A percentile compares a stretch with the other conserved stretches of the same genome.
Evolutionary conservation across 2,113 vertebrate genomes (phyloP).

Genomic region (Neofelis nebulosa): DNA sequence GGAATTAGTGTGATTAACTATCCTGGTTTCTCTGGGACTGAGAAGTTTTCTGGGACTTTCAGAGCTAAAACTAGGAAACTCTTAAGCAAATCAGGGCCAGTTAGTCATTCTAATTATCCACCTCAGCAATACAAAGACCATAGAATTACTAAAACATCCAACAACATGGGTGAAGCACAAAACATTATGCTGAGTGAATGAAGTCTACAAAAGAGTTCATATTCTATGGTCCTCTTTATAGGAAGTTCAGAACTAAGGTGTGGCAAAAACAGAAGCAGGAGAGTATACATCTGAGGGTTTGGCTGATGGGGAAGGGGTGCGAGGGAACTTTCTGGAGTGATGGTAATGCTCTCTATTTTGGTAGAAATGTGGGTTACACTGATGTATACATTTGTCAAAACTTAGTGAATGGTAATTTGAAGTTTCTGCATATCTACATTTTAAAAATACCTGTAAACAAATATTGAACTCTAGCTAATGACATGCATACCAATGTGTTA

Average conservation of each 20-base stretch:
- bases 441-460: constrained; percentile 7
- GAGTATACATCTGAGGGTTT: neutral
- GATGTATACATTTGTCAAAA: neutral
- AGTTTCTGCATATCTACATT: neutral
- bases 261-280: neutral
- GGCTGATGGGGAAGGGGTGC: neutral
- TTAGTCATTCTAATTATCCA: constrained; percentile 9
- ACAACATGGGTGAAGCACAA: neutral
- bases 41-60: constrained; percentile 4
- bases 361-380: neutral
- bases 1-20: neutral
- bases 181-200: neutral
- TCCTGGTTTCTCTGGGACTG: neutral
- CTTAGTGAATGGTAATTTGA: neutral
- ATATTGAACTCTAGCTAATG: neutral
- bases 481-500: neutral
- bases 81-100: neutral
- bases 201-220: neutral
- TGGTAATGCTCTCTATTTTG: neutral
- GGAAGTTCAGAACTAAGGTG: neutral
- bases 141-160: neutral
- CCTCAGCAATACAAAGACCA: neutral
- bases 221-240: neutral
- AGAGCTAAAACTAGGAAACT: neutral
- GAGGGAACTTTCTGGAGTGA: neutral